A percentile compares a stretch with the other conserved stretches of the same genome.
phyloP scores from a whole-genome alignment of 2,888 invertebrate genomes.

The Agriopis aurantiaria region DNA sequence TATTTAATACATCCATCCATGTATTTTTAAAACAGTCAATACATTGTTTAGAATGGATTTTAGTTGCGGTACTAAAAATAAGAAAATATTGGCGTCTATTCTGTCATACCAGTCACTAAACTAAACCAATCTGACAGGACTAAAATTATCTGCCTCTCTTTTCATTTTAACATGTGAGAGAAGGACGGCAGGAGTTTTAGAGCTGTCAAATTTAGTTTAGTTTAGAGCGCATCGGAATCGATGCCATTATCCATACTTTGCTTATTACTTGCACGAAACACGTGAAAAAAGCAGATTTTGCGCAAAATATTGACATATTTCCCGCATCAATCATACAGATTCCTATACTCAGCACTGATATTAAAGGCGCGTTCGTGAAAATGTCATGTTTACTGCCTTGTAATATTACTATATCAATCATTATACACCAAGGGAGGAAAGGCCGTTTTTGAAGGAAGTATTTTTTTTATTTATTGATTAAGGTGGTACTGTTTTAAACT shows the following conservation, averaged over 20 bases:
- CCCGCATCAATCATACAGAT: constrained; percentile 2
- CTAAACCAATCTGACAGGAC: too few relatives aligned
- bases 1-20: background rate
- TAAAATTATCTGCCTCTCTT: too few relatives aligned
- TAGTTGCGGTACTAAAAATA: background rate
- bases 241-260: too few relatives aligned
- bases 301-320: constrained; percentile 4
- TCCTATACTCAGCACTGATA: background rate
- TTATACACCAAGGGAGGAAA: background rate
- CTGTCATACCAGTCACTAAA: too few relatives aligned
- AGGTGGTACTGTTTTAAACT: too few relatives aligned
- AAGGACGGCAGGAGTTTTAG: too few relatives aligned
- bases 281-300: background rate
- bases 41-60: constrained; percentile 13
- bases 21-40: background rate
- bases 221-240: too few relatives aligned
- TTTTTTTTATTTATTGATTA: too few relatives aligned
- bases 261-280: background rate
- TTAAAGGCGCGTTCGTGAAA: background rate
- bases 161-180: too few relatives aligned
- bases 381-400: background rate
- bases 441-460: too few relatives aligned
- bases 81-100: too few relatives aligned
- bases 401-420: background rate
- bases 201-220: too few relatives aligned